A percentile compares a stretch with the other conserved stretches of the same genome.
These are phyloP conservation scores for Baronia brevicornis DNA, from an alignment of 2,888 invertebrate genomes.

Conservation along the genomic window DNA sequence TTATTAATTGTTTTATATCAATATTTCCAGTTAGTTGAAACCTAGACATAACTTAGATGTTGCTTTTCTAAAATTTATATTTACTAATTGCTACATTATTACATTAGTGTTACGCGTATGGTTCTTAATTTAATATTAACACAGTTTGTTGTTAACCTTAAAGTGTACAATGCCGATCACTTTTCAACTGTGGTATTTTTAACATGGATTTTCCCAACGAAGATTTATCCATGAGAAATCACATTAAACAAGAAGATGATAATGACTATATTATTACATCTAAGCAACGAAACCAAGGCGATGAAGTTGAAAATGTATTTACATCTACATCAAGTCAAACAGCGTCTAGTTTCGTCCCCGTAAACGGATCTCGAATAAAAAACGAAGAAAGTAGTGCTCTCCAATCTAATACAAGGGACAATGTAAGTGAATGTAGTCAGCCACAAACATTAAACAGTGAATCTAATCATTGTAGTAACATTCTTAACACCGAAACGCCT, in stretches of 20 bases:
- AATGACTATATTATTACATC: constrained; percentile 32
- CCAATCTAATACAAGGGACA: constrained; percentile 30
- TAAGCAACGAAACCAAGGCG: constrained; percentile 34
- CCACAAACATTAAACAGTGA: constrained; percentile 4
- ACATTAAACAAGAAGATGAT: constrained; percentile 38
- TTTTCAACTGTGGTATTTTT: constrained; percentile 39
- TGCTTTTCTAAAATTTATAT: too few relatives aligned
- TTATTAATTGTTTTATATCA: too few relatives aligned
- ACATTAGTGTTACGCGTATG: constrained; percentile 1
- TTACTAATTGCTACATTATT: too few relatives aligned
- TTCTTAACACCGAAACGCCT: constrained; percentile 5
- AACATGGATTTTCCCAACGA: constrained; percentile 59
- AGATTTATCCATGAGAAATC: constrained; percentile 37
- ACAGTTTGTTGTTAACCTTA: constrained; percentile 41
- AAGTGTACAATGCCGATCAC: constrained; percentile 61
- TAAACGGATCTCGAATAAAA: constrained; percentile 44
- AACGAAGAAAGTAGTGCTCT: too few relatives aligned
- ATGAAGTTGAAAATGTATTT: constrained; percentile 46
- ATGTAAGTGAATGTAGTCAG: constrained; percentile 14
- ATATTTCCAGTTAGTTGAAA: too few relatives aligned
- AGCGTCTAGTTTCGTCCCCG: constrained; percentile 35
- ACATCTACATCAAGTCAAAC: constrained; percentile 45
- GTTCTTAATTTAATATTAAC: constrained; percentile 3
- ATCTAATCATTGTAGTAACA: constrained; percentile 2
- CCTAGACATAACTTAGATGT: too few relatives aligned